These are phyloP conservation scores for Criorhina ranunculi DNA, from an alignment of 2,888 invertebrate genomes.

Conservation along the genomic window DNA sequence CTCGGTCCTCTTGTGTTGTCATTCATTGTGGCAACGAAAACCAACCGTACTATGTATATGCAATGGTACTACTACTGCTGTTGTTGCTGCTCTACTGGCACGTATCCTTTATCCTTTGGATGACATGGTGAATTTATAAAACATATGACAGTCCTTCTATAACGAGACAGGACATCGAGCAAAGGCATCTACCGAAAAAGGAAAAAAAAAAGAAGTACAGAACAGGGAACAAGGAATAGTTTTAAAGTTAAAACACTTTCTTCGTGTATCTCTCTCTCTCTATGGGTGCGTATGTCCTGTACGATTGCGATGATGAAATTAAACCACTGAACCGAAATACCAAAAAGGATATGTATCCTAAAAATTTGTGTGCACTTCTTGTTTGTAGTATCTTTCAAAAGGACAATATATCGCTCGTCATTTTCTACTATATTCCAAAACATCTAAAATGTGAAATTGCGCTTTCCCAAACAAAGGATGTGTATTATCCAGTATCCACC, in stretches of 20 bases:
- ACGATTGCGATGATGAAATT: slow-evolving; percentile 54
- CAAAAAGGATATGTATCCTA: slow-evolving; percentile 25
- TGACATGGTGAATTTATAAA: slow-evolving; percentile 51
- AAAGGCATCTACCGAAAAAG: slow-evolving; percentile 13
- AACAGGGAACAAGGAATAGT: slow-evolving; percentile 40
- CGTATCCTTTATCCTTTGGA: slow-evolving; percentile 65
- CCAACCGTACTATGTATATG: neutral
- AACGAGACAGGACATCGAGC: slow-evolving; percentile 47
- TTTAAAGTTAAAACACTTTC: slow-evolving; percentile 51
- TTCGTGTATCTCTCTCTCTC: neutral
- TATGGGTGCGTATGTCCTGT: neutral
- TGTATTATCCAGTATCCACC: too few relatives aligned
- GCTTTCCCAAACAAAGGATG: slow-evolving; percentile 55
- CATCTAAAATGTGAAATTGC: slow-evolving; percentile 40
- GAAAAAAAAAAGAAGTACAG: slow-evolving; percentile 1
- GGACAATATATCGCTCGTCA: slow-evolving; percentile 36
- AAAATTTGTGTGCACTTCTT: slow-evolving; percentile 28
- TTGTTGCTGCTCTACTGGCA: slow-evolving; percentile 53
- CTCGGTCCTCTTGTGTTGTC: slow-evolving; percentile 41
- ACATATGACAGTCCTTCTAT: slow-evolving; percentile 53
- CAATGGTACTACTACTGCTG: slow-evolving; percentile 21
- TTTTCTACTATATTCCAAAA: slow-evolving; percentile 13
- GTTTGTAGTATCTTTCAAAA: slow-evolving; percentile 28
- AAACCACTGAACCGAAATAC: slow-evolving; percentile 64
- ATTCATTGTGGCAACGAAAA: slow-evolving; percentile 26